Evolutionary conservation across 2,797 vertebrate genomes (phyloP), one percentile per base, ranked within the genome.

Genomic region (Enteromius trimaculatus): DNA sequence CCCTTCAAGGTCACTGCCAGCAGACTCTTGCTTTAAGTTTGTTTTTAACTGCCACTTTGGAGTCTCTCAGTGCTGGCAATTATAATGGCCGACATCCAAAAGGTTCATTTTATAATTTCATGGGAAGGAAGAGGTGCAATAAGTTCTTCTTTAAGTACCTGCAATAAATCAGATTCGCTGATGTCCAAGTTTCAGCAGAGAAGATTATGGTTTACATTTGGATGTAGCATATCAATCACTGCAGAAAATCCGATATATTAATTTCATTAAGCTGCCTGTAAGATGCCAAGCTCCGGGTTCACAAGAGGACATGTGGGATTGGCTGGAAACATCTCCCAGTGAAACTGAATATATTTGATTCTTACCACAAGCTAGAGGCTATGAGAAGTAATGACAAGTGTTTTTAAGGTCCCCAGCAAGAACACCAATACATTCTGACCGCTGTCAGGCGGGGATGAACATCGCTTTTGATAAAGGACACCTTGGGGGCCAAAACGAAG

Each of bases 61-160:
- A 58, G 69, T 76, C 77, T 65, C 77, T 34, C 29, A 76, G 77
- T 37, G 19, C 42, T 1, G 53, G 47, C 68, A 58, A 74, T 81
- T 80, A 77, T 42, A 64, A 79, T 83, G 80, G 81, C 62, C 11
- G 8, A n/a, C 53, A 51, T 68, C 85, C 81, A 68, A 86, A 72
- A 84, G 23, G 34, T 64, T 64, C 53, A 80, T 65, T 76, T 74
- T 80, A 69, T 83, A 76, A 83, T 80, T 83, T 83, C 78, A 83
- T 77, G 64, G 47, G 23, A 71, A 64, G 58, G 9, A n/a, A 65
- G 65, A 34, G 26, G 34, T 65, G 29, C 81, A 55, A 75, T 76
- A 79, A 47, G 65, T 83, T 77, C 66, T 26, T 71, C 53, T 74
- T 53, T 69, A 74, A 74, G 47, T 76, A 84, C 23, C 37, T 55